Evolutionary conservation across 2,113 vertebrate species (phyloP).

Genomic region (Aspidoscelis tigris): DNA sequence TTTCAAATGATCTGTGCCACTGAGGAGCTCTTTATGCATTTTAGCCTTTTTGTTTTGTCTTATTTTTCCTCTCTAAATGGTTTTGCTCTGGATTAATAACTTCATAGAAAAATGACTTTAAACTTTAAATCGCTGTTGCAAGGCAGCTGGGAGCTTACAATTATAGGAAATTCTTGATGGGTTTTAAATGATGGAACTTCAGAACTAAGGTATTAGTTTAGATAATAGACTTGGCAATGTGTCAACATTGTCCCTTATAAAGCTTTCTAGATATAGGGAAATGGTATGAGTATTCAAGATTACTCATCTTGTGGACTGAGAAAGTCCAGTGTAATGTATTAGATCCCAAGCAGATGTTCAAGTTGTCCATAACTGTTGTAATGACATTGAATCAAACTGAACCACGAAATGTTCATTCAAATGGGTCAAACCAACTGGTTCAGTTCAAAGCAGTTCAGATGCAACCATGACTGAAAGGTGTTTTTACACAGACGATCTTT

Average conservation of each 20-base stretch:
- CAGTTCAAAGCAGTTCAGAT: too few relatives aligned
- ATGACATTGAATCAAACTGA: too few relatives aligned
- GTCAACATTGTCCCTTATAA: neutral
- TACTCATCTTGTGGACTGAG: too few relatives aligned
- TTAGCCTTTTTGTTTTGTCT: neutral
- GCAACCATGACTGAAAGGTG: too few relatives aligned
- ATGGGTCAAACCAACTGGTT: too few relatives aligned
- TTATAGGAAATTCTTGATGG: neutral
- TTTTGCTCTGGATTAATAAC: neutral
- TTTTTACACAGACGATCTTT: too few relatives aligned
- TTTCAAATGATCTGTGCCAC: neutral
- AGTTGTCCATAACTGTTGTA: too few relatives aligned
- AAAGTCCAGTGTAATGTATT: too few relatives aligned
- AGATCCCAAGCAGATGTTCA: too few relatives aligned
- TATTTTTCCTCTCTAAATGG: neutral
- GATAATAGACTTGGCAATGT: neutral
- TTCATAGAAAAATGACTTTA: neutral
- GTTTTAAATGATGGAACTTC: neutral
- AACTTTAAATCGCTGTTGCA: neutral
- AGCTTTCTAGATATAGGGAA: too few relatives aligned
- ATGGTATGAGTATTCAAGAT: too few relatives aligned
- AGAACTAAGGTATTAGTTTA: neutral
- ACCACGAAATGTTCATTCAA: too few relatives aligned
- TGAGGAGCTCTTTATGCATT: constrained; percentile 12
- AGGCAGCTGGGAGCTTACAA: neutral